Percentiles rank a stretch among this genome's conserved stretches.
These are phyloP conservation scores for Ypsolopha sequella DNA, from an alignment of 2,888 invertebrate genomes.

Conservation along the genomic window DNA sequence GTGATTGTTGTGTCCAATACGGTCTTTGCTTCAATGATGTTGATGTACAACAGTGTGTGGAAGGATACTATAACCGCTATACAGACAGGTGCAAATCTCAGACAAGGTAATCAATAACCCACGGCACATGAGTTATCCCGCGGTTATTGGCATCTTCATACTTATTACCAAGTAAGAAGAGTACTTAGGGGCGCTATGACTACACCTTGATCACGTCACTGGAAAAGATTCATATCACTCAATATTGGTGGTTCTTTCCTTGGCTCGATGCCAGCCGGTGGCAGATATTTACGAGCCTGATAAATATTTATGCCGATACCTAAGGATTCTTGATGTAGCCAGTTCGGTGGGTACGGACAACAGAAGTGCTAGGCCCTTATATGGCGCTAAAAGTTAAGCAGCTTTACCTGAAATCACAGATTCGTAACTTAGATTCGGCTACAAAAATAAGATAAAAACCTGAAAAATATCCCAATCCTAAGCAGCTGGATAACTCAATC, in stretches of 20 bases:
- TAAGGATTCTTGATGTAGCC: too few relatives aligned
- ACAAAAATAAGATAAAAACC: too few relatives aligned
- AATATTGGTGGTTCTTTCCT: conserved; percentile 1
- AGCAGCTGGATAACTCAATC: too few relatives aligned
- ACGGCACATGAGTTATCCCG: background rate
- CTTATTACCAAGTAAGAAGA: too few relatives aligned
- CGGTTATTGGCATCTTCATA: too few relatives aligned
- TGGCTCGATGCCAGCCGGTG: conserved; percentile 1
- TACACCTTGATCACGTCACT: background rate
- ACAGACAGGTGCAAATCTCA: background rate
- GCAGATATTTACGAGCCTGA: conserved; percentile 4
- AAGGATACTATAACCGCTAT: background rate
- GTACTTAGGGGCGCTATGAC: too few relatives aligned
- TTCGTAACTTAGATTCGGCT: too few relatives aligned
- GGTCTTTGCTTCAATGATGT: background rate
- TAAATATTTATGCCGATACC: conserved; percentile 6
- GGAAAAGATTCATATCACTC: background rate
- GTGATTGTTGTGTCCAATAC: background rate
- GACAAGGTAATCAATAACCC: background rate
- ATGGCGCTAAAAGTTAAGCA: too few relatives aligned
- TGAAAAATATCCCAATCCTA: too few relatives aligned
- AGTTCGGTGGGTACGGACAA: too few relatives aligned
- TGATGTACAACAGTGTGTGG: background rate
- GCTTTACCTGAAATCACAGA: too few relatives aligned
- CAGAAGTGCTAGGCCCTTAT: too few relatives aligned